Conservation (phyloP, 2,113 vertebrate species). For the Astatoreochromis straeleni region DNA sequence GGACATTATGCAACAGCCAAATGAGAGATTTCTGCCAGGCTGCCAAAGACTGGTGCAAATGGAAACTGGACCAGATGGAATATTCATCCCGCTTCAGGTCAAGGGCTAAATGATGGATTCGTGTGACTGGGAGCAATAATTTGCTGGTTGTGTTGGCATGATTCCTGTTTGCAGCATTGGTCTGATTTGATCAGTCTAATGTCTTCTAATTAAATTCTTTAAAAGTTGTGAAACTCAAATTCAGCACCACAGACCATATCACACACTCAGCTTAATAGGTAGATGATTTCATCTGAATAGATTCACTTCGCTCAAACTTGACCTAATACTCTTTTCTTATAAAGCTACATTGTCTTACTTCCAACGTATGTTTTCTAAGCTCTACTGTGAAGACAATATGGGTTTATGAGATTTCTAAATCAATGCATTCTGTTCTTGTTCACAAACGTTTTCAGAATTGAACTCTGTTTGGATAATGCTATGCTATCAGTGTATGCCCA, state of each 20-base stretch:
- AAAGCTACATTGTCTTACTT: background rate
- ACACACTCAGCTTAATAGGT: background rate
- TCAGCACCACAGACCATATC: background rate
- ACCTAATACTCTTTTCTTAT: background rate
- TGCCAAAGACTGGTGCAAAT: background rate
- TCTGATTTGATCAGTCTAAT: background rate
- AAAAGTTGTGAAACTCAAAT: background rate
- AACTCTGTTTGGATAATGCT: background rate
- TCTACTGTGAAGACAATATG: background rate
- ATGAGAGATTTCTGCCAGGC: background rate
- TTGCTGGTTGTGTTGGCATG: background rate
- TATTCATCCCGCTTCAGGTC: constrained; percentile 7
- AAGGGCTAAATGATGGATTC: background rate
- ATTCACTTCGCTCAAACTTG: background rate
- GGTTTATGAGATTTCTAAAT: background rate
- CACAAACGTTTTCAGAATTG: background rate
- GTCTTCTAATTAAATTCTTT: background rate
- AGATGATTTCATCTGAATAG: background rate
- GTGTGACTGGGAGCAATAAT: background rate
- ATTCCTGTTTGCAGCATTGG: background rate
- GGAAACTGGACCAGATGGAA: background rate
- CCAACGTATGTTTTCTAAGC: background rate
- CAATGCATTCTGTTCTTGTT: background rate
- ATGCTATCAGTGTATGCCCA: background rate
- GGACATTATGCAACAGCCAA: background rate